Conservation (phyloP, 2,797 vertebrate genomes). For the Lacerta agilis region DNA sequence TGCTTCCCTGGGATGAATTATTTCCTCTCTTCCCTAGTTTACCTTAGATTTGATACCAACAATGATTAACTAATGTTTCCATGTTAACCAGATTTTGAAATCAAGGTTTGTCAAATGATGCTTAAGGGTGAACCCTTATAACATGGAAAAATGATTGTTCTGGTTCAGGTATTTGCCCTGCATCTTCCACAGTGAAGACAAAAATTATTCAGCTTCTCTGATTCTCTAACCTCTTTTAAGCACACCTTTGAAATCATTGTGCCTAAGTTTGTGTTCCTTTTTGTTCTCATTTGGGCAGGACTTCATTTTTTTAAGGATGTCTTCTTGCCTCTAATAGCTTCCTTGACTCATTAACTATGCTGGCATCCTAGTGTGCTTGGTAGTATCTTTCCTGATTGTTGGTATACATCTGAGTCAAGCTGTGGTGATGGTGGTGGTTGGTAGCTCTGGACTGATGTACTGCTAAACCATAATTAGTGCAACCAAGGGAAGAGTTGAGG, state of each 20-base stretch:
- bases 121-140: too few species aligned
- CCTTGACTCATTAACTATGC: not conserved
- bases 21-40: too few species aligned
- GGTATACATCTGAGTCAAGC: not conserved
- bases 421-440: not conserved
- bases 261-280: not conserved
- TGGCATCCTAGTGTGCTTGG: not conserved
- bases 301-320: not conserved
- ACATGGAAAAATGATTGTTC: too few species aligned
- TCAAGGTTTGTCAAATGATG: too few species aligned
- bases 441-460: not conserved
- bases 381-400: not conserved
- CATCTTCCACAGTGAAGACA: not conserved
- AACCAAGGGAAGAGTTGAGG: not conserved
- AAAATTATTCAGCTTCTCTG: not conserved
- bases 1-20: too few species aligned
- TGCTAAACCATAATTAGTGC: not conserved
- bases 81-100: too few species aligned
- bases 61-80: too few species aligned
- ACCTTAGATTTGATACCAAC: too few species aligned
- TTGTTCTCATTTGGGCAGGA: not conserved
- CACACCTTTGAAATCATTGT: not conserved
- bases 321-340: not conserved
- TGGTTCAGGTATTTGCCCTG: too few species aligned
- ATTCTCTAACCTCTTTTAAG: not conserved